These are phyloP conservation scores for Laothoe populi DNA, from an alignment of 2,888 invertebrate species.

Conservation along the genomic window DNA sequence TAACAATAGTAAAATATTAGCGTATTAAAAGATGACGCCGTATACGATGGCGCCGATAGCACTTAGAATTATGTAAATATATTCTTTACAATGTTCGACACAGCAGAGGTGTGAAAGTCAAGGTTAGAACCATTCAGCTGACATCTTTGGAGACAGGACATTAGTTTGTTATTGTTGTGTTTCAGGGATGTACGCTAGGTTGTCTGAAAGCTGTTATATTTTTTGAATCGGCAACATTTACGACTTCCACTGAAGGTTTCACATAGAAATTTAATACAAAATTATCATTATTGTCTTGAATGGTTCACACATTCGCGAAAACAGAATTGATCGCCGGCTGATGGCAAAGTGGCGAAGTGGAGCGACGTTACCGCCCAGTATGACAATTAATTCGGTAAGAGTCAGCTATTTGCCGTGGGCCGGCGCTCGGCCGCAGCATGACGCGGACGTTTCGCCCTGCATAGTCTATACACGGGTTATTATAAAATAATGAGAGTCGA, in stretches of 20 bases:
- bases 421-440: conserved; percentile 65
- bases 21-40: conserved; percentile 22
- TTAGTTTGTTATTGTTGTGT: background rate
- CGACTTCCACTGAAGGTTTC: background rate
- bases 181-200: background rate
- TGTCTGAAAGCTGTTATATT: background rate
- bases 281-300: background rate
- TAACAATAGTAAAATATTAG: conserved; percentile 24
- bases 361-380: conserved; percentile 79
- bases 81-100: conserved; percentile 25
- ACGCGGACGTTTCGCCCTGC: conserved; percentile 71
- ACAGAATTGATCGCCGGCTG: conserved; percentile 52
- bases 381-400: conserved; percentile 80
- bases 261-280: background rate
- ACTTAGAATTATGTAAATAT: conserved; percentile 19
- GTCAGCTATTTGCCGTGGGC: conserved; percentile 65
- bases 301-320: conserved; percentile 44
- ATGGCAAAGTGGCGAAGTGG: conserved; percentile 35
- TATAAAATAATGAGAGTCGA: conserved; percentile 83
- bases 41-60: conserved; percentile 7
- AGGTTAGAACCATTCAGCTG: background rate
- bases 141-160: conserved; percentile 3
- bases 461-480: conserved; percentile 70
- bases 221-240: background rate
- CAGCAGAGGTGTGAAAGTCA: conserved; percentile 21